A percentile compares a stretch with the other conserved stretches of the same genome.
Evolutionary conservation across 2,797 vertebrate species (phyloP).

Genomic region (Paguma larvata): DNA sequence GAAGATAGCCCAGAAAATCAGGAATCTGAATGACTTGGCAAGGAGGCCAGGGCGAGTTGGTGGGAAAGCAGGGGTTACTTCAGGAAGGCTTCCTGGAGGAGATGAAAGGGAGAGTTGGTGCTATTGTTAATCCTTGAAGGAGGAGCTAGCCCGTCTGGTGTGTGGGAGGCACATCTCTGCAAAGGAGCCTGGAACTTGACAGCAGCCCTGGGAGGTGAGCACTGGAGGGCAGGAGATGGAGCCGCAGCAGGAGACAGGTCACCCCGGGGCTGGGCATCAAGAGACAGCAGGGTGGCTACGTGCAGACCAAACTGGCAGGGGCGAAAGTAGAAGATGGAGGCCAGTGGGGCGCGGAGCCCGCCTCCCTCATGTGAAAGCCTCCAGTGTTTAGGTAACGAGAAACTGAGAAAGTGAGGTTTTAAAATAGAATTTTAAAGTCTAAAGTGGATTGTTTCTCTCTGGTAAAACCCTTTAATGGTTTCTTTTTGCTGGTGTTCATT

Average conservation of each 20-base stretch:
- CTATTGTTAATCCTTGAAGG: not conserved
- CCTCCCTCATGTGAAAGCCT: not conserved
- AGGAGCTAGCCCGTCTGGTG: not conserved
- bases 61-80: not conserved
- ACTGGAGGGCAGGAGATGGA: not conserved
- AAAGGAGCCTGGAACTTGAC: not conserved
- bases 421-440: not conserved
- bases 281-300: not conserved
- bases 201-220: not conserved
- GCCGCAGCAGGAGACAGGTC: not conserved
- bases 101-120: not conserved
- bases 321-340: not conserved
- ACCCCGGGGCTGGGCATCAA: not conserved
- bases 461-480: not conserved
- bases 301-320: not conserved
- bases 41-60: not conserved
- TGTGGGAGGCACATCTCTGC: not conserved
- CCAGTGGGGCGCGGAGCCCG: not conserved
- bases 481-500: not conserved
- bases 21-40: not conserved
- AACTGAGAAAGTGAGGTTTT: not conserved
- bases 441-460: not conserved
- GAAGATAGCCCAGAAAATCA: not conserved
- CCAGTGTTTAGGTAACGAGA: not conserved
- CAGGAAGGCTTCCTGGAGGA: not conserved